Evolutionary conservation across 37 sponge, comb jelly and placozoan species (phyloP), one percentile per base, ranked within the genome.

Genomic region (Tethya wilhelma): DNA sequence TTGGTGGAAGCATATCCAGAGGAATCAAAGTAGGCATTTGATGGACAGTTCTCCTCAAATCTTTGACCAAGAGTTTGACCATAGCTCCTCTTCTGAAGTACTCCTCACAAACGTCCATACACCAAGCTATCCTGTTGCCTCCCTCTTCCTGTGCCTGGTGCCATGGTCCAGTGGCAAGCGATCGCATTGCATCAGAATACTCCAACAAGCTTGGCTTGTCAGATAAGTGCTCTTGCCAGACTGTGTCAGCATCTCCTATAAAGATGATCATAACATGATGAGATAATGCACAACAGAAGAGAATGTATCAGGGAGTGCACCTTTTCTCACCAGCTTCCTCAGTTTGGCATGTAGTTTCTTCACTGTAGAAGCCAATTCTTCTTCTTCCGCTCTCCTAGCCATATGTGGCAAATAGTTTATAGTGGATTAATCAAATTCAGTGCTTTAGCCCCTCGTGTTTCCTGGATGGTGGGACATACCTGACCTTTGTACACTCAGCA

Each of bases 141-240:
- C 42, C 43, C 33, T 72, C 73, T 45, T 25, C 56, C 23, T 2
- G 7, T 11, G 3, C 26, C 32, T 81, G 37, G 33, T 40, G 22
- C 94, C 94, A 93, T 2, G 57, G 63, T 11, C 65, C 78, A 4
- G 69, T 78, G 3, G 94, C 94, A 37, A 93, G 55, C 6, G 30
- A 2, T 31, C 81, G 64, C 94, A 93, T 93, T 39, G 90, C 80
- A 30, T 25, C 20, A 4, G 86, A 73, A 59, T 93, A 93, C 33
- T 75, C 62, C 36, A 38, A 9, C 28, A 93, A 83, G 5, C 29
- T 19, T 2, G 3, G 58, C 56, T 38, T 57, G 32, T 93, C 70
- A 31, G 30, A 7, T 17, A 87, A 46, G 56, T 90, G 90, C 25
- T 67, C 71, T 20, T 11, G 7, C 94, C 94, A 93, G 42, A 75